These are phyloP conservation scores for Pithys albifrons DNA, from an alignment of 2,113 vertebrate genomes.

Conservation along the genomic window DNA sequence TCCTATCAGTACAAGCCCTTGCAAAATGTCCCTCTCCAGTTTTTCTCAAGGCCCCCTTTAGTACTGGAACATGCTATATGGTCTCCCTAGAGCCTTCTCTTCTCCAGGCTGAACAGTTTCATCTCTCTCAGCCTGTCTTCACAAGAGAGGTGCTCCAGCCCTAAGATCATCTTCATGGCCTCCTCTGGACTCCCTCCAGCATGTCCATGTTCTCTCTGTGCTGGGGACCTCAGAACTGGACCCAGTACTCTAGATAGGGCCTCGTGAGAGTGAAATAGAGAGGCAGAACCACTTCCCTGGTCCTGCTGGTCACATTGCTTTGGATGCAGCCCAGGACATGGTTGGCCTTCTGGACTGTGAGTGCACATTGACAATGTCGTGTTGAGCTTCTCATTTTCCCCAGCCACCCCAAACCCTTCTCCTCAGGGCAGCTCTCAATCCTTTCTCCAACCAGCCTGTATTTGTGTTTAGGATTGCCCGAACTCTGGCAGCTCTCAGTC, in stretches of 20 bases:
- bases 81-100: neutral
- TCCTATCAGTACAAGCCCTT: neutral
- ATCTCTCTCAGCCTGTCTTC: neutral
- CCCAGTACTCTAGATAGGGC: neutral
- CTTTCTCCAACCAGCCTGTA: neutral
- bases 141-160: neutral
- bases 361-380: neutral
- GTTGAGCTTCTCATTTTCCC: neutral
- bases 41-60: neutral
- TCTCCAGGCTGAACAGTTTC: neutral
- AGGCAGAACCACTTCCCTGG: neutral
- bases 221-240: neutral
- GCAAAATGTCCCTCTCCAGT: neutral
- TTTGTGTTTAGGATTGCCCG: neutral
- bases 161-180: neutral
- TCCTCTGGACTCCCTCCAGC: neutral
- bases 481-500: neutral
- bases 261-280: neutral
- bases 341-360: neutral
- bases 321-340: neutral
- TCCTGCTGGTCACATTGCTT: neutral
- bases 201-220: neutral
- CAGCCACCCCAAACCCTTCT: neutral
- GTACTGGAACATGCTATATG: neutral
- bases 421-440: neutral